phyloP scores from a whole-genome alignment of 1,140 invertebrate species.

The Ostrea denselamellosa region DNA sequence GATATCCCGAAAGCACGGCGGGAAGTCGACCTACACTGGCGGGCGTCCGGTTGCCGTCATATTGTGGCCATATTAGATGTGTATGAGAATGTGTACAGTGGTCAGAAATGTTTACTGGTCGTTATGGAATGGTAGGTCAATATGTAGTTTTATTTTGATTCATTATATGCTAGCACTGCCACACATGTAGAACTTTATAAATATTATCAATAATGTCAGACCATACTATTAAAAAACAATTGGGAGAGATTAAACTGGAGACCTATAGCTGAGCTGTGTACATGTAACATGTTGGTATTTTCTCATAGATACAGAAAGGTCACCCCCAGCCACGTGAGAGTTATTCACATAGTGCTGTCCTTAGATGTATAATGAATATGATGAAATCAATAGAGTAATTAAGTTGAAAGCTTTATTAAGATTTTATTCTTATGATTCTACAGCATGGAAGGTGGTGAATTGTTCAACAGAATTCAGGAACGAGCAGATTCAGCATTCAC shows the following conservation, averaged over 20 bases:
- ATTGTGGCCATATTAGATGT: conserved; percentile 97
- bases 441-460: conserved; percentile 97
- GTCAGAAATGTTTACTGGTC: conserved; percentile 93
- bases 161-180: too few species aligned
- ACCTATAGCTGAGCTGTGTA: too few species aligned
- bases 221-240: neutral
- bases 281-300: too few species aligned
- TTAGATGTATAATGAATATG: too few species aligned
- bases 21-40: conserved; percentile 97
- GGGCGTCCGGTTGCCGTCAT: conserved; percentile 90
- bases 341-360: too few species aligned
- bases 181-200: too few species aligned
- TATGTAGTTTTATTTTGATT: too few species aligned
- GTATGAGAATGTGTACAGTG: conserved; percentile 96
- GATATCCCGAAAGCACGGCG: conserved; percentile 94
- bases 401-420: neutral
- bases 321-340: too few species aligned
- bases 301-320: too few species aligned
- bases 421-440: conserved; percentile 65
- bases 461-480: conserved; percentile 98
- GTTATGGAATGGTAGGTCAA: conserved; percentile 93
- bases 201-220: conserved; percentile 17
- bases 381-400: neutral
- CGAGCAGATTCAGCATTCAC: conserved; percentile 95
- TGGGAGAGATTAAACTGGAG: too few species aligned